Base-by-base conservation (phyloP, 2,797 vertebrate genomes). In the Cossypha dichroa region DNA sequence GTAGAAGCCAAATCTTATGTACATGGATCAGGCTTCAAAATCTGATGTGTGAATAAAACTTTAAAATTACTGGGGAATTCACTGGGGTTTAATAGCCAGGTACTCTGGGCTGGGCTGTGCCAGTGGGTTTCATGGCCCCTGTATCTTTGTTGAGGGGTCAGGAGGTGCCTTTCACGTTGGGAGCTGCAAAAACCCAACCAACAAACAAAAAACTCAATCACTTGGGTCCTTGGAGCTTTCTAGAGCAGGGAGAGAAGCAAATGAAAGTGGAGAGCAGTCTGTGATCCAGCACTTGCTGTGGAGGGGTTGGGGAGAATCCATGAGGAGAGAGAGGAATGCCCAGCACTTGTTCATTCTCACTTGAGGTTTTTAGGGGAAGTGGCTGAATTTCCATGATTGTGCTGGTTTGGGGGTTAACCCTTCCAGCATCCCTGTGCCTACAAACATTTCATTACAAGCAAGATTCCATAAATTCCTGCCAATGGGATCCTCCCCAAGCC, bases 401-500 rank as follows among this genome's bases (percentile, higher is more conserved):
- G 17, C 38, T 49, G 73, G 12, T 68, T 62, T 84, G 72, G 22
- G 29, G 41, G 12, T 75, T 85, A 88, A 89, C 75, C 82, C 85
- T 83, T 63, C 59, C 85, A 60, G 72, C 77, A 60, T 9, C 72
- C 3, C 70, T 59, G 63, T 77, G 70, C 91, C 77, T 84, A 4
- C 68, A 36, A 49, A 15, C 60, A n/a, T 7, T 67, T 85, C 54
- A 28, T 73, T 81, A 38, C 55, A 80, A 93, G 72, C 62, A 62
- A 54, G 43, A 54, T 60, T 58, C 41, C 77, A 74, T 91, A 76
- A 93, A 93, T 97, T 90, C 73, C 84, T 88, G 66, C 81, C 85
- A 58, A 76, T 31, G 51, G 84, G 70, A 86, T 95, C 91, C 55
- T 85, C 74, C 80, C 62, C 75, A 55, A 97, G 80, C 94, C 95